phyloP scores from a whole-genome alignment of 2,113 vertebrate species.

The Miniopterus natalensis region DNA sequence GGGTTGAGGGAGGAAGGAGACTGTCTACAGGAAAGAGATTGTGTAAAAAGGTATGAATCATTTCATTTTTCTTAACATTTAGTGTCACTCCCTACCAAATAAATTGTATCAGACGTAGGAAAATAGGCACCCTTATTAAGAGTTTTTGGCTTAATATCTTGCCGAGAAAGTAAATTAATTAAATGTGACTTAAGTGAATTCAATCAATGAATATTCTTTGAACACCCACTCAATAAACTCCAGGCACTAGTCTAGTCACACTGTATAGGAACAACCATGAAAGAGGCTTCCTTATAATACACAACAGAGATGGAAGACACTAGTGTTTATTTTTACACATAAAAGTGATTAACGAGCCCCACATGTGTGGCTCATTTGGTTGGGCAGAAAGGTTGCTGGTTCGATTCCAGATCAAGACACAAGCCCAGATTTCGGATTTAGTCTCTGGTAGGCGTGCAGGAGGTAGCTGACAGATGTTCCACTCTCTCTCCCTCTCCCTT shows the following conservation, averaged over 20 bases:
- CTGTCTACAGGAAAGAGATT: neutral
- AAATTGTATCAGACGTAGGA: neutral
- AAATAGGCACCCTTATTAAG: neutral
- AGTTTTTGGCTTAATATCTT: conserved; percentile 37
- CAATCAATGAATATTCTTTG: neutral
- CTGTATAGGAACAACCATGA: neutral
- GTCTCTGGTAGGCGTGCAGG: neutral
- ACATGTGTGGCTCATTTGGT: no score
- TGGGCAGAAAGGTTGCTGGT: no score
- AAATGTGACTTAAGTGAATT: conserved; percentile 26
- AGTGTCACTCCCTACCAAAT: neutral
- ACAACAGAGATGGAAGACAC: neutral
- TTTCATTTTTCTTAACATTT: conserved; percentile 37
- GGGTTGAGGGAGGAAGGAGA: neutral
- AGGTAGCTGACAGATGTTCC: neutral
- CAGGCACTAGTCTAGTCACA: neutral
- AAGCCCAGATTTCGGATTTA: neutral
- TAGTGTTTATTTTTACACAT: neutral
- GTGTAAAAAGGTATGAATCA: neutral
- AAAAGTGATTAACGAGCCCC: neutral
- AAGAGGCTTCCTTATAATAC: neutral
- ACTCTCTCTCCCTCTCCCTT: neutral
- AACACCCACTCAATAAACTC: neutral
- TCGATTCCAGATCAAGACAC: no score
- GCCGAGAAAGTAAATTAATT: conserved; percentile 23